Evolutionary conservation across 2,888 invertebrate genomes (phyloP).

Genomic region (Limenitis camilla): DNA sequence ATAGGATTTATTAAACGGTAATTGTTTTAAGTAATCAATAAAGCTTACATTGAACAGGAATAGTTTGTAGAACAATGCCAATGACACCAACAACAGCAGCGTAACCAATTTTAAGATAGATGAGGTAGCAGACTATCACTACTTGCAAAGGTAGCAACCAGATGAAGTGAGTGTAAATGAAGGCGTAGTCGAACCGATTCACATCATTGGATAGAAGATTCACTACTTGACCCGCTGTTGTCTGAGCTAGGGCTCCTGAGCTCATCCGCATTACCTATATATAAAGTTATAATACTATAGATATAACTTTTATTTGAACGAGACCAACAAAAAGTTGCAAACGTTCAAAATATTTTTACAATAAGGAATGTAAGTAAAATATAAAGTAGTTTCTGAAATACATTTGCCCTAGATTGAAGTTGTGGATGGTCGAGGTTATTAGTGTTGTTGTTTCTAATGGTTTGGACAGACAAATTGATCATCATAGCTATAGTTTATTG

Average conservation of each 20-base stretch:
- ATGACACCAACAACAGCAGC: constrained; percentile 85
- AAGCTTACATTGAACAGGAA: constrained; percentile 86
- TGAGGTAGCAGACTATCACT: constrained; percentile 80
- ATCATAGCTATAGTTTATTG: too few species aligned
- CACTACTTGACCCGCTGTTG: constrained; percentile 91
- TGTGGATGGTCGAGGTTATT: too few species aligned
- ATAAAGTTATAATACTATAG: neutral
- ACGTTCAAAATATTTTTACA: too few species aligned
- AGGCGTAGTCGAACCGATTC: constrained; percentile 90
- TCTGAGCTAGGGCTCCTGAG: constrained; percentile 88
- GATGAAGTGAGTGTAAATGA: constrained; percentile 88
- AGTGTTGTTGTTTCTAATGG: too few species aligned
- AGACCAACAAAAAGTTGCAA: too few species aligned
- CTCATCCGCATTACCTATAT: constrained; percentile 78
- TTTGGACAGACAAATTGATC: too few species aligned
- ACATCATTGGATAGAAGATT: constrained; percentile 96
- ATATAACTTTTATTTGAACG: neutral
- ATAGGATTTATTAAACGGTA: neutral
- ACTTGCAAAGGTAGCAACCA: constrained; percentile 89
- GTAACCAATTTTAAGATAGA: constrained; percentile 83
- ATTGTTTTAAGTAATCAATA: too few species aligned
- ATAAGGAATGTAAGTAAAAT: too few species aligned
- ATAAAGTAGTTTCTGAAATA: too few species aligned
- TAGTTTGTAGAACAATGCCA: constrained; percentile 82
- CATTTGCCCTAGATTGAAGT: too few species aligned